Evolutionary conservation across 1,140 invertebrate genomes (phyloP).

Genomic region (Hirudo medicinalis): DNA sequence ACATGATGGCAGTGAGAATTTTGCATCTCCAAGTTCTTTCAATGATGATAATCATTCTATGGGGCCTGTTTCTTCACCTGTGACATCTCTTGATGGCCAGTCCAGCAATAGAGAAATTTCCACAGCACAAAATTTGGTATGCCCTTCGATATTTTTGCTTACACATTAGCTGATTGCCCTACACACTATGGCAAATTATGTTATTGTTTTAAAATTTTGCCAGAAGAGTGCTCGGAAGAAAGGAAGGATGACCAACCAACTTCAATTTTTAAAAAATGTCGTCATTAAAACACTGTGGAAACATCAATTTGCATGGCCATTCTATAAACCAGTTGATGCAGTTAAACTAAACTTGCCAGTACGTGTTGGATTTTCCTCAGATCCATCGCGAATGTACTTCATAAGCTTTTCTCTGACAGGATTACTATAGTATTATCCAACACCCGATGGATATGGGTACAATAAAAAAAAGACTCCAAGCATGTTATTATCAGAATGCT

Average conservation of each 20-base stretch:
- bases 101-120: too few species aligned
- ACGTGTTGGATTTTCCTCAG: neutral
- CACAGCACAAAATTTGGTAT: too few species aligned
- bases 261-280: conserved; percentile 77
- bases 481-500: conserved; percentile 87
- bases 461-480: conserved; percentile 91
- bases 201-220: neutral
- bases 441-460: conserved; percentile 92
- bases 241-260: conserved; percentile 59
- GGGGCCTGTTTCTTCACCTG: neutral
- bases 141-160: too few species aligned
- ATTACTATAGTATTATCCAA: conserved; percentile 94
- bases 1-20: neutral
- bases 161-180: too few species aligned
- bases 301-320: conserved; percentile 91
- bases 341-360: conserved; percentile 66
- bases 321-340: conserved; percentile 84
- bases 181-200: neutral
- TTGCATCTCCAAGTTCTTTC: neutral
- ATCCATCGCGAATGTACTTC: neutral
- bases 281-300: conserved; percentile 90
- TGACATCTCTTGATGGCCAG: too few species aligned
- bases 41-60: conserved; percentile 8
- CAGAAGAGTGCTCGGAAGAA: neutral
- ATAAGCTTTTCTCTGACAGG: conserved; percentile 47